Conservation (phyloP, 2,797 vertebrate genomes). For the Hephaestus fuliginosus region DNA sequence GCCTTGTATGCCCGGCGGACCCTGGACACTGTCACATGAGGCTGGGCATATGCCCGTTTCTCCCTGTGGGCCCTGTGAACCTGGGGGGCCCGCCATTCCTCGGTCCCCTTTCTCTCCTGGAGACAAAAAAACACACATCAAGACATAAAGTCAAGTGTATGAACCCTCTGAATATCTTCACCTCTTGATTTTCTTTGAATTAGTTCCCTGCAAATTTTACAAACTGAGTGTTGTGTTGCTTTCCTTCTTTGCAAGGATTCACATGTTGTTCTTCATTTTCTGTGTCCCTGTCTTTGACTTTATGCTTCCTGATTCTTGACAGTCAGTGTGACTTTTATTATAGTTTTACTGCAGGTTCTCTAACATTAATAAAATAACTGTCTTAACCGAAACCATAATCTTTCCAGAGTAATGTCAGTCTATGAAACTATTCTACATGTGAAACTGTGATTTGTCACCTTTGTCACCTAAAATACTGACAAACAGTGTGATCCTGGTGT, state of each 20-base stretch:
- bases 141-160: accelerated
- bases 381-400: background rate
- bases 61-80: slow-evolving; percentile 77
- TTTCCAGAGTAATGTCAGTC: background rate
- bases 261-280: no score
- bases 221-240: background rate
- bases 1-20: slow-evolving; percentile 73
- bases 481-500: background rate
- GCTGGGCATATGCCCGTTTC: slow-evolving; percentile 76
- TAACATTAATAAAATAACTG: no score
- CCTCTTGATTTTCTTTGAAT: background rate
- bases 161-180: background rate
- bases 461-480: background rate
- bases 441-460: background rate
- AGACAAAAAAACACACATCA: slow-evolving; percentile 31
- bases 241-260: background rate
- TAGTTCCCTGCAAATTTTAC: no score
- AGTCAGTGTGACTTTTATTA: background rate
- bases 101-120: slow-evolving; percentile 83
- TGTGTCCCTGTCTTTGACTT: no score
- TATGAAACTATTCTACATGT: background rate
- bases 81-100: slow-evolving; percentile 69
- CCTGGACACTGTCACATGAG: slow-evolving; percentile 63
- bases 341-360: background rate
- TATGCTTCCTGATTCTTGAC: no score